These are phyloP conservation scores for Ophraella communa DNA, from an alignment of 2,888 invertebrate species.

Conservation along the genomic window DNA sequence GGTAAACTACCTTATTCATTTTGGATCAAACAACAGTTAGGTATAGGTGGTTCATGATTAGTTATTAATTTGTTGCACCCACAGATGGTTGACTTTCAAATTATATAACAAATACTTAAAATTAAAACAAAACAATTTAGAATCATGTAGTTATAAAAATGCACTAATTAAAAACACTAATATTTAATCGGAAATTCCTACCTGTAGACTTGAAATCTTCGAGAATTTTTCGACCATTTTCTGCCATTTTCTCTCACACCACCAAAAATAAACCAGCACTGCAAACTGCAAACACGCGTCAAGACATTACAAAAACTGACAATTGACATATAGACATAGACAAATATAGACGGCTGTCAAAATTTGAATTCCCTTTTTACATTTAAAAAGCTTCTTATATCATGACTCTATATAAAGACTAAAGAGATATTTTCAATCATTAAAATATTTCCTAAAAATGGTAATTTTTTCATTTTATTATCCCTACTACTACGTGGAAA, in stretches of 20 bases:
- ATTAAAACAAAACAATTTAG: constrained; percentile 33
- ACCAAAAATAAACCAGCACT: constrained; percentile 38
- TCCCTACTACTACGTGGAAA: neutral
- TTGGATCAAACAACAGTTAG: constrained; percentile 22
- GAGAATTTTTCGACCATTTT: constrained; percentile 58
- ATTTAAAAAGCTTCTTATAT: neutral
- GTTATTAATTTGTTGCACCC: constrained; percentile 45
- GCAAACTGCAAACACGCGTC: constrained; percentile 40
- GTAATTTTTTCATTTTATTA: neutral
- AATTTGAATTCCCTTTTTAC: neutral
- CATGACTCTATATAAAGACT: too few species aligned
- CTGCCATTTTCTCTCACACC: constrained; percentile 57
- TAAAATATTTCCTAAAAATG: neutral
- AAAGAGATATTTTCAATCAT: too few species aligned
- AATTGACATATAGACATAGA: neutral
- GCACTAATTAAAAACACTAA: constrained; percentile 13
- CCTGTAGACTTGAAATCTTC: constrained; percentile 58
- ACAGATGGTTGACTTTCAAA: constrained; percentile 58
- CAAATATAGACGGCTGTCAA: neutral
- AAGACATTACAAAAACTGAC: constrained; percentile 38
- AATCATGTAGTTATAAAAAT: constrained; percentile 10
- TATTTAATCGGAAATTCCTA: constrained; percentile 47
- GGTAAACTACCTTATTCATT: constrained; percentile 7
- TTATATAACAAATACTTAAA: constrained; percentile 55
- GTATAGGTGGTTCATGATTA: constrained; percentile 11